These are phyloP conservation scores for Sminthurides aquaticus DNA, from an alignment of 2,888 invertebrate species.

Conservation along the genomic window DNA sequence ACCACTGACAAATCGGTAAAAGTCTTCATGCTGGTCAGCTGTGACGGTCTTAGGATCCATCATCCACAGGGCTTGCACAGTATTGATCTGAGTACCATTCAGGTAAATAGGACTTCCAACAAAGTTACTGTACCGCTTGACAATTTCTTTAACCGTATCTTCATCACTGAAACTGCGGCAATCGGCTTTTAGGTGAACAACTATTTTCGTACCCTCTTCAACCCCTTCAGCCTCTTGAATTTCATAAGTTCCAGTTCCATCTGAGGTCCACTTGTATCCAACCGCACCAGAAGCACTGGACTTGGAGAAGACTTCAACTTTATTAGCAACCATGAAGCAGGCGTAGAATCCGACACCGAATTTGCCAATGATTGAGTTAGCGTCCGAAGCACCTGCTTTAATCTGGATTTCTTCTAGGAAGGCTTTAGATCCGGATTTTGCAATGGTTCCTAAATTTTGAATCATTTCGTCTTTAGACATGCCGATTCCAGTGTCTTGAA, in stretches of 20 bases:
- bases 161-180: conserved; percentile 85
- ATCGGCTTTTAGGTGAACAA: conserved; percentile 79
- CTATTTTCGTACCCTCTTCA: conserved; percentile 83
- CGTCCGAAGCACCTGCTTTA: conserved; percentile 50
- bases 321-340: conserved; percentile 92
- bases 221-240: conserved; percentile 78
- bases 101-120: conserved; percentile 86
- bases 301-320: conserved; percentile 83
- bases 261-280: conserved; percentile 32
- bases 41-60: conserved; percentile 77
- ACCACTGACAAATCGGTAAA: conserved; percentile 80
- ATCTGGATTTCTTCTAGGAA: conserved; percentile 63
- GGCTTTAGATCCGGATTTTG: conserved; percentile 90
- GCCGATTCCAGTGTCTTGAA: conserved; percentile 91
- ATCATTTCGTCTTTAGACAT: conserved; percentile 89
- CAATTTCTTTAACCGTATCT: conserved; percentile 69
- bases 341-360: conserved; percentile 99
- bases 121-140: conserved; percentile 95
- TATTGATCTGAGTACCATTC: conserved; percentile 81
- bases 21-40: conserved; percentile 80
- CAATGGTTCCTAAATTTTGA: conserved; percentile 88
- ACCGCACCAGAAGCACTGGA: conserved; percentile 55
- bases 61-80: conserved; percentile 85
- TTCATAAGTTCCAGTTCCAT: conserved; percentile 73
- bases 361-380: conserved; percentile 83